phyloP scores from a whole-genome alignment of 2,113 vertebrate species.

The Leiothrix lutea region DNA sequence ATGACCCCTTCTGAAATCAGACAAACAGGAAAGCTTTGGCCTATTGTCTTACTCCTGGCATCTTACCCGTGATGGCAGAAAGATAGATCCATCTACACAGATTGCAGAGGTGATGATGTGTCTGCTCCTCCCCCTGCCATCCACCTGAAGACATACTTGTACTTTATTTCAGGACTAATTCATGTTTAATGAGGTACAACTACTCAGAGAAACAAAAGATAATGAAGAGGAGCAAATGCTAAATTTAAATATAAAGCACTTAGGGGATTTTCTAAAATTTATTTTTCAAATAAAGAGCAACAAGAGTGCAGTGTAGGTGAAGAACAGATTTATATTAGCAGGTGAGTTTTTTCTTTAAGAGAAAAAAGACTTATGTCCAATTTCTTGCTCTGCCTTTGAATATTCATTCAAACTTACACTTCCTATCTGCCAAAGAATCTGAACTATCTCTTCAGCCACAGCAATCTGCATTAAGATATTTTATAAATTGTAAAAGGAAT shows the following conservation, averaged over 20 bases:
- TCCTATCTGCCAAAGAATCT: not conserved
- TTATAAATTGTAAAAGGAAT: not conserved
- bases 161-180: not conserved
- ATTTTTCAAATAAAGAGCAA: not conserved
- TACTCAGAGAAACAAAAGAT: not conserved
- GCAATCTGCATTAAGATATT: not conserved
- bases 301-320: not conserved
- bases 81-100: not conserved
- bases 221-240: not conserved
- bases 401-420: not conserved
- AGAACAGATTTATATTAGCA: not conserved
- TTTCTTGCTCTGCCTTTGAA: not conserved
- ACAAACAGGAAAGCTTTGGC: not conserved
- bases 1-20: not conserved
- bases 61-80: rapidly evolving
- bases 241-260: not conserved
- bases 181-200: not conserved
- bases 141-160: not conserved
- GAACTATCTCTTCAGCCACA: not conserved
- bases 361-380: not conserved
- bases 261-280: not conserved
- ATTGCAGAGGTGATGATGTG: not conserved
- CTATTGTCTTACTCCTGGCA: not conserved
- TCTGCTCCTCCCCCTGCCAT: not conserved
- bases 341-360: not conserved